A percentile compares a stretch with the other conserved stretches of the same genome.
These are phyloP conservation scores for Eueides isabella DNA, from an alignment of 1,140 invertebrate species.

Conservation along the genomic window DNA sequence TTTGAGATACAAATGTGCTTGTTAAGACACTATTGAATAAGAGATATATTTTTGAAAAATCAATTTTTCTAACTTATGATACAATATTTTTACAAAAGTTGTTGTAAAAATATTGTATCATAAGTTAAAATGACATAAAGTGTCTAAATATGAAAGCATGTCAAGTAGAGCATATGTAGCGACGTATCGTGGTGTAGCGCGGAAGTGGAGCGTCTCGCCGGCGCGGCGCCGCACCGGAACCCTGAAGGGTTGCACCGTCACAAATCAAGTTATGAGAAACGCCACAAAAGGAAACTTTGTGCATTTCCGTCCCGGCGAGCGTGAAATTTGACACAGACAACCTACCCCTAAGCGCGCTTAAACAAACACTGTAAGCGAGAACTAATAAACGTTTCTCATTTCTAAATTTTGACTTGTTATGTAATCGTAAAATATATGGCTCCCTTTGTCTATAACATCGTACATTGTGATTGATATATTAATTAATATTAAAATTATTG, in stretches of 20 bases:
- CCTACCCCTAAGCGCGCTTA: conserved; percentile 53
- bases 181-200: conserved; percentile 34
- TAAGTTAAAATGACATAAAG: conserved; percentile 21
- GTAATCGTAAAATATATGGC: background rate
- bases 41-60: too few species aligned
- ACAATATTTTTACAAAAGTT: too few species aligned
- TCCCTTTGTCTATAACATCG: background rate
- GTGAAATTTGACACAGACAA: conserved; percentile 67
- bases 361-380: conserved; percentile 44
- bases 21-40: too few species aligned
- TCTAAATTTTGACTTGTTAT: background rate
- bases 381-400: conserved; percentile 28
- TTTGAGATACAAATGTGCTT: too few species aligned
- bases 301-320: conserved; percentile 75
- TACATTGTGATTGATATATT: background rate
- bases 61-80: too few species aligned
- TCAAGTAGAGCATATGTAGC: conserved; percentile 31
- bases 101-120: background rate
- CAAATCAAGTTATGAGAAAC: conserved; percentile 80
- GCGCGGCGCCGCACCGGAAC: conserved; percentile 71
- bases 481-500: background rate
- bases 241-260: conserved; percentile 78
- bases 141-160: conserved; percentile 33
- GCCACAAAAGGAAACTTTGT: conserved; percentile 82
- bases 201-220: conserved; percentile 74